Percentiles rank a stretch among this genome's conserved stretches.
phyloP scores from a whole-genome alignment of 2,797 vertebrate genomes.

The Mionectes olivaceus region DNA sequence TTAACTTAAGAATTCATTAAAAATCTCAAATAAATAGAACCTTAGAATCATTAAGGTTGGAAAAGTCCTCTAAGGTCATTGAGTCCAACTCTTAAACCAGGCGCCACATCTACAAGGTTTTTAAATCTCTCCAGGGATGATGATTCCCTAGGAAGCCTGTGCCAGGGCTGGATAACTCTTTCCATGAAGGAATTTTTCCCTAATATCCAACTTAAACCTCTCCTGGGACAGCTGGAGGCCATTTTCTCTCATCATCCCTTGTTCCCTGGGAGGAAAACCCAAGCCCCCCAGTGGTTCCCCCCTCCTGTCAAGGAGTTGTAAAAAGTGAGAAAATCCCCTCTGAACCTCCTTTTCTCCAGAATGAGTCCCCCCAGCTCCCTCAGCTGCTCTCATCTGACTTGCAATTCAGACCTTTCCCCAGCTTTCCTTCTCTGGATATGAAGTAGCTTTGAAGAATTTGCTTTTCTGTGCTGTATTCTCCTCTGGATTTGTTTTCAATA shows the following conservation, averaged over 20 bases:
- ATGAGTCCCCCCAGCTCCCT: not conserved
- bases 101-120: fast-evolving
- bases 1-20: not conserved
- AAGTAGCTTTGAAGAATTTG: not conserved
- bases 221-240: fast-evolving
- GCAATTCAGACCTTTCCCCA: not conserved
- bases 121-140: not conserved
- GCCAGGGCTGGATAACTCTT: not conserved
- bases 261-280: not conserved
- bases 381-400: not conserved
- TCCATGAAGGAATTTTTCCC: not conserved
- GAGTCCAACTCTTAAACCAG: fast-evolving
- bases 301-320: not conserved
- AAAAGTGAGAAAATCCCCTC: not conserved
- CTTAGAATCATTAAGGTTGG: not conserved
- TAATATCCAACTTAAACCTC: fast-evolving
- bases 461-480: not conserved
- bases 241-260: not conserved
- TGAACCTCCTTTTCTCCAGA: not conserved
- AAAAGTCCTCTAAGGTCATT: not conserved
- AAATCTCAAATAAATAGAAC: not conserved
- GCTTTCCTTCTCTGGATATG: fast-evolving
- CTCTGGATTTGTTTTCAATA: not conserved
- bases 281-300: fast-evolving
- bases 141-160: not conserved